A percentile compares a stretch with the other conserved stretches of the same genome.
phyloP scores from a whole-genome alignment of 2,888 invertebrate genomes.

The Nemotelus pantherinus region DNA sequence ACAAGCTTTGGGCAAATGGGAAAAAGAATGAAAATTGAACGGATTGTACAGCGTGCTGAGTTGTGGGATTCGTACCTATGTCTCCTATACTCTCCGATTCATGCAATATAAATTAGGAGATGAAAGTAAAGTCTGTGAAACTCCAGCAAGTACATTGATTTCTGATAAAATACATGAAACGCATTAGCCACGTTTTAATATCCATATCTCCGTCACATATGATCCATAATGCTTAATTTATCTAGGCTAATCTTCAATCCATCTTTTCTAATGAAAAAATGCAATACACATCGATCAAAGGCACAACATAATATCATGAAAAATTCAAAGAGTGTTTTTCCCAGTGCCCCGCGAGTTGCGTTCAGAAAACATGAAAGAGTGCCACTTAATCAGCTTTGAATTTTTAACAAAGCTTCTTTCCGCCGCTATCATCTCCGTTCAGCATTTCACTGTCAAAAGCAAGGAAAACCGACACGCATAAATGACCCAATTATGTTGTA shows the following conservation, averaged over 20 bases:
- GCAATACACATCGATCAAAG: not conserved
- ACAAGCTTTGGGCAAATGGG: not conserved
- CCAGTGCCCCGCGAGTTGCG: not conserved
- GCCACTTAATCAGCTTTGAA: slow-evolving; percentile 41
- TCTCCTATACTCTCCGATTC: too few relatives aligned
- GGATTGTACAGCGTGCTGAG: not conserved
- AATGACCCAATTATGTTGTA: slow-evolving; percentile 43
- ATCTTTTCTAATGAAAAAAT: too few relatives aligned
- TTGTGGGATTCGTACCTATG: too few relatives aligned
- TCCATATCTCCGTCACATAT: too few relatives aligned
- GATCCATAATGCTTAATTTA: too few relatives aligned
- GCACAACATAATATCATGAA: slow-evolving; percentile 1
- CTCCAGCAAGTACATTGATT: too few relatives aligned
- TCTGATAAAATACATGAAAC: too few relatives aligned
- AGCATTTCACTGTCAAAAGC: slow-evolving; percentile 42
- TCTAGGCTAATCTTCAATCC: too few relatives aligned
- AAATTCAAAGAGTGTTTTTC: slow-evolving; percentile 22
- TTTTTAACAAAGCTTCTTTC: slow-evolving; percentile 23
- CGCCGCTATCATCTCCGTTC: not conserved
- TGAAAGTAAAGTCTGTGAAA: too few relatives aligned
- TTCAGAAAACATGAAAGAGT: slow-evolving; percentile 27
- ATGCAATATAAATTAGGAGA: too few relatives aligned
- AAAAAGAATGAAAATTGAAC: not conserved
- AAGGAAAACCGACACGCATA: slow-evolving; percentile 40
- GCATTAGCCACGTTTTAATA: too few relatives aligned